These are phyloP conservation scores for Troglohyphantes excavatus DNA, from an alignment of 2,888 invertebrate species.

Conservation along the genomic window DNA sequence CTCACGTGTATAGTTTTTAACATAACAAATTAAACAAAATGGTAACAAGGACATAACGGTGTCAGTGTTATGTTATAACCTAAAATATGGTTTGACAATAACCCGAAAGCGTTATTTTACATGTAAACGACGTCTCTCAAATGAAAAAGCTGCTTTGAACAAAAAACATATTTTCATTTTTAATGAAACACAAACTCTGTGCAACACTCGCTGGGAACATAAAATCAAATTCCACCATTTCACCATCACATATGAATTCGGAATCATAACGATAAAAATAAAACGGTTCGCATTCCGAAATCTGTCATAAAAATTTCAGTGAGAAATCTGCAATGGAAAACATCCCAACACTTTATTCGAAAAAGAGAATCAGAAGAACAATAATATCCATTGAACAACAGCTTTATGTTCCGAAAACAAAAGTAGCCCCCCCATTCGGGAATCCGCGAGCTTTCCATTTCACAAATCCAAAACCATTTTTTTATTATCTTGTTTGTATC, in stretches of 20 bases:
- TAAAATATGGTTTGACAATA: too few species aligned
- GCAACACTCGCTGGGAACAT: not conserved
- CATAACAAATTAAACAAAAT: too few species aligned
- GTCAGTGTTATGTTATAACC: too few species aligned
- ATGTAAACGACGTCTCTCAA: too few species aligned
- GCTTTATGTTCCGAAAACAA: slow-evolving; percentile 34
- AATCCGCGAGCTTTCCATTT: slow-evolving; percentile 30
- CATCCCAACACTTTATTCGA: not conserved
- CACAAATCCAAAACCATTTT: slow-evolving; percentile 51
- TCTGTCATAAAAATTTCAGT: not conserved
- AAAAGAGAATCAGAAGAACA: not conserved
- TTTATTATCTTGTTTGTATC: slow-evolving; percentile 46
- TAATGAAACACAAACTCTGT: not conserved
- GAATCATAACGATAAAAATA: too few species aligned
- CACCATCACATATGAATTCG: not conserved
- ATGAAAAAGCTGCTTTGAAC: too few species aligned
- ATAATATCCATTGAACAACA: slow-evolving; percentile 43
- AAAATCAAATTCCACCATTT: not conserved
- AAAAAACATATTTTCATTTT: not conserved
- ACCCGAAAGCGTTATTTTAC: too few species aligned
- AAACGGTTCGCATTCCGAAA: not conserved
- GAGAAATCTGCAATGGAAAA: slow-evolving; percentile 8
- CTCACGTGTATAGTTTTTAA: too few species aligned
- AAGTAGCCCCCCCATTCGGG: slow-evolving; percentile 19
- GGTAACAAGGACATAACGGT: too few species aligned